Percentiles rank a stretch among this genome's conserved stretches.
Conservation (phyloP, 2,113 vertebrate species). For the Diphyllodes magnificus region DNA sequence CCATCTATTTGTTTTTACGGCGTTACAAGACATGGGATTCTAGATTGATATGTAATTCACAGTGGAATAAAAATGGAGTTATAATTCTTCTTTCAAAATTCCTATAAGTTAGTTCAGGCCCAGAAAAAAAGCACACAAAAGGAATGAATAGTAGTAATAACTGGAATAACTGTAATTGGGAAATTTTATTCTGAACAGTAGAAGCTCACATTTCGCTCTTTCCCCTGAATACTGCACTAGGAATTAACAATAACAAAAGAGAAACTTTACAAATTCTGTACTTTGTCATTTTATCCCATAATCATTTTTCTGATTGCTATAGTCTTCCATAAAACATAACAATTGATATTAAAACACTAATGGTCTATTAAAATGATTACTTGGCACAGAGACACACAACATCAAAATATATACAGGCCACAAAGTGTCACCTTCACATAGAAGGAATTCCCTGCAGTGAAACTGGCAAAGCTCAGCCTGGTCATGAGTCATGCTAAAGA, state of each 20-base stretch:
- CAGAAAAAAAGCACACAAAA: not conserved
- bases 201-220: not conserved
- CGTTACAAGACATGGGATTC: not conserved
- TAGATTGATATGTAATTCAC: not conserved
- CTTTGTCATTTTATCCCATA: not conserved
- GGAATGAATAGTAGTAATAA: not conserved
- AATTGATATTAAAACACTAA: not conserved
- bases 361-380: not conserved
- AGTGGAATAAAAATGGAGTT: not conserved
- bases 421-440: conserved; percentile 50
- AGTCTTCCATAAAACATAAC: not conserved
- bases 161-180: not conserved
- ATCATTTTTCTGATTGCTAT: not conserved
- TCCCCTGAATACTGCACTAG: not conserved
- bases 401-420: conserved; percentile 13
- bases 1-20: not conserved
- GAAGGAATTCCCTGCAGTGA: conserved; percentile 45
- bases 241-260: not conserved
- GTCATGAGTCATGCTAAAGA: conserved; percentile 49
- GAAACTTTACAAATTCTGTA: not conserved
- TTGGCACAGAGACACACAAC: not conserved
- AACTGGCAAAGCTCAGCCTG: conserved; percentile 22
- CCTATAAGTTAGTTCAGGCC: not conserved
- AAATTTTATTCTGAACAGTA: not conserved
- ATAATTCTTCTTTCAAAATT: not conserved